Evolutionary conservation across 2,113 vertebrate species (phyloP).

Genomic region (Ptilonorhynchus violaceus): DNA sequence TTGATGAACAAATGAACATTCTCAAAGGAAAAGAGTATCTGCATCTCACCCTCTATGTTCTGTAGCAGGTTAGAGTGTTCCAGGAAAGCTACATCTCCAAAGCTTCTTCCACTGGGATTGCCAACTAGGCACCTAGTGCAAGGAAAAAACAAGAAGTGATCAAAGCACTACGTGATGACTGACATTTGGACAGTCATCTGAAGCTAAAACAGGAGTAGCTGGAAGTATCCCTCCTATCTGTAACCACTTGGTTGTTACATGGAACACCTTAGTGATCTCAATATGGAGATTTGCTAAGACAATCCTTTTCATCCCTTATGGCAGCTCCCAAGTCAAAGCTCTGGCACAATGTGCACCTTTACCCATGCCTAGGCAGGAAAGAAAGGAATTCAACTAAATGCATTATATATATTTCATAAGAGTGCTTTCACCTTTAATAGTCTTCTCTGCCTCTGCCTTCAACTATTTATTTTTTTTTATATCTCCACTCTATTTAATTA

Average conservation of each 20-base stretch:
- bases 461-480: background rate
- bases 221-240: background rate
- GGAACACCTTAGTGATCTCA: background rate
- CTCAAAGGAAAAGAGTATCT: background rate
- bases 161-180: background rate
- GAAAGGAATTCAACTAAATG: background rate
- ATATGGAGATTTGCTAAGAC: background rate
- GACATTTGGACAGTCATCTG: background rate
- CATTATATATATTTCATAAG: background rate
- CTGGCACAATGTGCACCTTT: background rate
- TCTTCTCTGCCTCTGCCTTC: background rate
- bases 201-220: background rate
- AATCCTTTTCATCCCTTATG: background rate
- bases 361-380: background rate
- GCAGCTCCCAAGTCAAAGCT: background rate
- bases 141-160: background rate
- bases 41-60: slow-evolving; percentile 82
- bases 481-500: background rate
- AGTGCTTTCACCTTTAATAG: background rate
- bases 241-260: background rate
- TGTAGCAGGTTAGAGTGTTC: slow-evolving; percentile 83
- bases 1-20: background rate
- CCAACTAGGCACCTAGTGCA: slow-evolving; percentile 84
- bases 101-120: slow-evolving; percentile 83
- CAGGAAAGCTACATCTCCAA: slow-evolving; percentile 87